phyloP scores from a whole-genome alignment of 2,113 vertebrate genomes.

The Condylura cristata region DNA sequence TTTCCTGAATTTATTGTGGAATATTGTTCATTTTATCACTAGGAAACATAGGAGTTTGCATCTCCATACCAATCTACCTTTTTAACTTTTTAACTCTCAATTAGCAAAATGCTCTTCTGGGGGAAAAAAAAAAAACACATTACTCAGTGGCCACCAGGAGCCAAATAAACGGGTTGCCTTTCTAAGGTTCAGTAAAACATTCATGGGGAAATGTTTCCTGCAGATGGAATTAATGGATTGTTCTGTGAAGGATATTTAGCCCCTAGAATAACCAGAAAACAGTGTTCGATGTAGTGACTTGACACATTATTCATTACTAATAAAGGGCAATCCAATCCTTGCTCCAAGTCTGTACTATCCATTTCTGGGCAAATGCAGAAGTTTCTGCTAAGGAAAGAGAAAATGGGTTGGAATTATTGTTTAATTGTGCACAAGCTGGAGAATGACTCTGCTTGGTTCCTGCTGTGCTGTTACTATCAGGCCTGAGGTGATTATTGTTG shows the following conservation, averaged over 20 bases:
- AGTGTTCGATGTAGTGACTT: neutral
- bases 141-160: slow-evolving; percentile 37
- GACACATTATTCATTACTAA: slow-evolving; percentile 1
- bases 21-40: neutral
- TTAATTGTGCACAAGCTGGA: slow-evolving; percentile 48
- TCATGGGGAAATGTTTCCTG: slow-evolving; percentile 9
- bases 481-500: neutral
- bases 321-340: slow-evolving; percentile 8
- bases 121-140: slow-evolving; percentile 6
- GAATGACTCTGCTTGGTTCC: neutral
- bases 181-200: slow-evolving; percentile 68
- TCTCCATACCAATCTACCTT: neutral
- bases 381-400: neutral
- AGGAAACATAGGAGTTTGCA: neutral
- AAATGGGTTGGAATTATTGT: neutral
- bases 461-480: neutral
- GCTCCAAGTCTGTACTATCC: neutral
- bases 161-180: slow-evolving; percentile 38
- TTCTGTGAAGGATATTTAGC: slow-evolving; percentile 49
- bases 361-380: neutral
- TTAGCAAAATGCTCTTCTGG: slow-evolving; percentile 64
- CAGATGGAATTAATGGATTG: slow-evolving; percentile 46
- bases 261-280: slow-evolving; percentile 49
- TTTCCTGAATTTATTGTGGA: neutral
- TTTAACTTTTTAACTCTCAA: slow-evolving; percentile 55